phyloP scores from a whole-genome alignment of 2,888 invertebrate species.

The Parnassius apollo region DNA sequence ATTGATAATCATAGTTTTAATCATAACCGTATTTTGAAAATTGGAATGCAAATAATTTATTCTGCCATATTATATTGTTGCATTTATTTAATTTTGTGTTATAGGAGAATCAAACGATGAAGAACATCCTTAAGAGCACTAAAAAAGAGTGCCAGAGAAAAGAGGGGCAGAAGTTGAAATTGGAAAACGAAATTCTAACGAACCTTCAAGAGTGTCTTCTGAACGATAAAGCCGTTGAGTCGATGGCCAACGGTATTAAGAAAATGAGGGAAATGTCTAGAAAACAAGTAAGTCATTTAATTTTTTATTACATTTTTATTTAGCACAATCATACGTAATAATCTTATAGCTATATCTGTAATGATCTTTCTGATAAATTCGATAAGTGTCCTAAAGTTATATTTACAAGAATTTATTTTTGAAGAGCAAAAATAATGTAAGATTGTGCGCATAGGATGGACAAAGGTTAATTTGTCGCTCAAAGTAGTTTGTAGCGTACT shows the following conservation, averaged over 20 bases:
- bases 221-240: slow-evolving; percentile 84
- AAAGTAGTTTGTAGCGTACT: too few species aligned
- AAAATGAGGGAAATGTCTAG: slow-evolving; percentile 73
- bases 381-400: too few species aligned
- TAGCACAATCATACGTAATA: too few species aligned
- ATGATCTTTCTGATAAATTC: too few species aligned
- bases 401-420: too few species aligned
- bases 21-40: slow-evolving; percentile 21
- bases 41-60: neutral
- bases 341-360: too few species aligned
- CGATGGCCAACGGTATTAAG: slow-evolving; percentile 73
- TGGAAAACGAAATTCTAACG: slow-evolving; percentile 84
- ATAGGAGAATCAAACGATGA: slow-evolving; percentile 75
- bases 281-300: slow-evolving; percentile 61
- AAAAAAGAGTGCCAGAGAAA: slow-evolving; percentile 74
- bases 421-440: too few species aligned
- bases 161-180: slow-evolving; percentile 71
- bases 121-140: slow-evolving; percentile 57
- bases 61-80: neutral
- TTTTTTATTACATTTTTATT: too few species aligned
- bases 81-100: slow-evolving; percentile 17
- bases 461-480: too few species aligned
- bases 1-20: neutral
- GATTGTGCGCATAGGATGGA: too few species aligned
- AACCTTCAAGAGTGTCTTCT: slow-evolving; percentile 85